Percentiles rank a stretch among this genome's conserved stretches.
Conservation (phyloP, 2,888 invertebrate genomes). For the Lasioglossum marginatum region DNA sequence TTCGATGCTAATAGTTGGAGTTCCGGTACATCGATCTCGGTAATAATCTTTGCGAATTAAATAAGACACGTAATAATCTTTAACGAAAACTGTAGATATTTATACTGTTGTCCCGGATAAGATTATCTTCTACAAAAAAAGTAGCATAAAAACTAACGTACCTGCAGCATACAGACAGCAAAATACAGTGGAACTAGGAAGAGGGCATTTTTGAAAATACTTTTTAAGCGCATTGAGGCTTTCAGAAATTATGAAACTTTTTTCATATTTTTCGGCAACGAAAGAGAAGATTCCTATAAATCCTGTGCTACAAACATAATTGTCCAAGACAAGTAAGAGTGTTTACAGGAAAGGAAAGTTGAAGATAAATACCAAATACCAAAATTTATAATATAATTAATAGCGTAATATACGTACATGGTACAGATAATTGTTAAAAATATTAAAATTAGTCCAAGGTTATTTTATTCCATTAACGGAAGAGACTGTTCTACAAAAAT, state of each 20-base stretch:
- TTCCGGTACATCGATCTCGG: constrained; percentile 57
- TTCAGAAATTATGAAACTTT: not conserved
- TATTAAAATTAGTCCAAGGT: not conserved
- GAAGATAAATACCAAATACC: not conserved
- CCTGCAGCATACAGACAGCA: constrained; percentile 23
- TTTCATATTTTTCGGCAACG: constrained; percentile 12
- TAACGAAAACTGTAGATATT: not conserved
- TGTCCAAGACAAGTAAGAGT: not conserved
- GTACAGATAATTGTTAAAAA: not conserved
- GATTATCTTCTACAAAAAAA: not conserved
- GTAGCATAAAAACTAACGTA: constrained; percentile 1
- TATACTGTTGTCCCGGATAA: not conserved
- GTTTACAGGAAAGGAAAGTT: not conserved
- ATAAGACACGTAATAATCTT: not conserved
- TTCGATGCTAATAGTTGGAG: constrained; percentile 58
- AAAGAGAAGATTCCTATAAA: not conserved
- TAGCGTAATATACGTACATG: not conserved
- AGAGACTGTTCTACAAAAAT: not conserved
- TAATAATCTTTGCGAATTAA: constrained; percentile 35
- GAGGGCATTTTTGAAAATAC: constrained; percentile 23
- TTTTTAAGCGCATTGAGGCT: constrained; percentile 38
- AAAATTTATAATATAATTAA: not conserved
- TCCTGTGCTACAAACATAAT: not conserved
- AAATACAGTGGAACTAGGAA: constrained; percentile 26
- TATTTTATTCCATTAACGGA: not conserved